Evolutionary conservation across 1,140 invertebrate species (phyloP).

Genomic region (Drosophila lowei): DNA sequence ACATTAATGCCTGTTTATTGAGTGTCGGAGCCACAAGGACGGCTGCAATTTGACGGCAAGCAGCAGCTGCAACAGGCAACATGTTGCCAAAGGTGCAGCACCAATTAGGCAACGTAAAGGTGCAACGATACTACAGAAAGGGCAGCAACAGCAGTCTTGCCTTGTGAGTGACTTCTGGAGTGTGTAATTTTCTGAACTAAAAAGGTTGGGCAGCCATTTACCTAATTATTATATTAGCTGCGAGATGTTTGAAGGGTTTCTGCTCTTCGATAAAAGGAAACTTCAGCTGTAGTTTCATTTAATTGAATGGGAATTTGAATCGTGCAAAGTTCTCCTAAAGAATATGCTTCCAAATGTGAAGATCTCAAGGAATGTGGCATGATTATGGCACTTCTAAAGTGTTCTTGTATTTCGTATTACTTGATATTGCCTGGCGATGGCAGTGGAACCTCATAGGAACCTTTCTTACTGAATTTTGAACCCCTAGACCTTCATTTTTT

Average conservation of each 20-base stretch:
- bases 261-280: neutral
- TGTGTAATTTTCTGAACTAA: constrained; percentile 30
- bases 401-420: too few relatives aligned
- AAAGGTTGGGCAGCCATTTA: constrained; percentile 34
- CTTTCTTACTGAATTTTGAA: too few relatives aligned
- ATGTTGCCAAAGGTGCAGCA: constrained; percentile 55
- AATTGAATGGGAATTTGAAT: neutral
- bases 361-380: too few relatives aligned
- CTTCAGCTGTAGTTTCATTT: neutral
- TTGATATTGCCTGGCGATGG: too few relatives aligned
- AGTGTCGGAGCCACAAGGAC: constrained; percentile 48
- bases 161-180: neutral
- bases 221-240: constrained; percentile 32
- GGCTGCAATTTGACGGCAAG: constrained; percentile 41
- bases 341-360: too few relatives aligned
- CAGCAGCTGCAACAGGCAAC: constrained; percentile 49
- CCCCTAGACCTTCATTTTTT: too few relatives aligned
- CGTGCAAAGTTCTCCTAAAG: too few relatives aligned
- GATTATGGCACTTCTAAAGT: too few relatives aligned
- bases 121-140: constrained; percentile 28
- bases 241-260: neutral
- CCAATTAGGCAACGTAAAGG: constrained; percentile 55
- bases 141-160: constrained; percentile 6
- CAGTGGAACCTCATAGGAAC: too few relatives aligned
- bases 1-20: constrained; percentile 66